Evolutionary conservation across 2,113 vertebrate species (phyloP).

Genomic region (Brevimyrus niger): DNA sequence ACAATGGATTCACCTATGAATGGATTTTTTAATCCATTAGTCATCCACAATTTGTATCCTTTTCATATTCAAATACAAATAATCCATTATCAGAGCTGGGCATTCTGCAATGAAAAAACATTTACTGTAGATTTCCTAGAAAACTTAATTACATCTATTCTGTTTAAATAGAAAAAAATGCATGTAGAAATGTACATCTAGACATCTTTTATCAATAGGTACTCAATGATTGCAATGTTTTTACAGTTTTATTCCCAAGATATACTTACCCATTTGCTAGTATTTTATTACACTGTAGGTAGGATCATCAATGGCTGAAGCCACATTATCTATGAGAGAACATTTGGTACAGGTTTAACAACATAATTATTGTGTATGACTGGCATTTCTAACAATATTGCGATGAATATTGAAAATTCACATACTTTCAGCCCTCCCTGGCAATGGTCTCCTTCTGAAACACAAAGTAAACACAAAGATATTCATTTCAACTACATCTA

Average conservation of each 20-base stretch:
- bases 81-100: neutral
- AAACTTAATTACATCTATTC: neutral
- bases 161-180: neutral
- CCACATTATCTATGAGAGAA: constrained; percentile 37
- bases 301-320: constrained; percentile 43
- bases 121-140: neutral
- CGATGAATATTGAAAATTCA: neutral
- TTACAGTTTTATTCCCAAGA: neutral
- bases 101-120: neutral
- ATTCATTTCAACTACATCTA: neutral
- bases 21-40: neutral
- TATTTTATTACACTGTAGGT: constrained; percentile 54
- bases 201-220: neutral
- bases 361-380: neutral
- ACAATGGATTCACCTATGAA: neutral
- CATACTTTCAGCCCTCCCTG: constrained; percentile 31
- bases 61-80: neutral
- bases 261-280: constrained; percentile 32
- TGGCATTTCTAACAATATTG: neutral
- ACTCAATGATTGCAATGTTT: neutral
- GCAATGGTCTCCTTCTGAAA: constrained; percentile 69
- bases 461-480: constrained; percentile 16
- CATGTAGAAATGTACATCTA: neutral
- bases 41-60: neutral
- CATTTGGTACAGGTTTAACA: neutral